phyloP scores from a whole-genome alignment of 1,140 invertebrate species.

The Asbolus verrucosus region DNA sequence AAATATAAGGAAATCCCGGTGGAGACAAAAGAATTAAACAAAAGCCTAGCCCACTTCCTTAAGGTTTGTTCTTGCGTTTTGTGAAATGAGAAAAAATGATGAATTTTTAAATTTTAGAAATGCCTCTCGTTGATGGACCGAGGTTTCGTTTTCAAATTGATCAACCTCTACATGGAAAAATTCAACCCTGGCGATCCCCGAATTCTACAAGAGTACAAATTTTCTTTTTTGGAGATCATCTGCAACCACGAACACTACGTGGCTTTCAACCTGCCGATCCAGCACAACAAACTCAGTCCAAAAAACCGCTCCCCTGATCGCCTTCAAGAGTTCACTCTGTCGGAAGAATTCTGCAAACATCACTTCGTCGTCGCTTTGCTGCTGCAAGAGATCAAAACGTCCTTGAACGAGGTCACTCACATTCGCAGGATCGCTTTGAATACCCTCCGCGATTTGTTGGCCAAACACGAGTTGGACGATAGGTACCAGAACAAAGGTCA shows the following conservation, averaged over 20 bases:
- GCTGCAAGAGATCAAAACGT: conserved; percentile 79
- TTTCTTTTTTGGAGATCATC: conserved; percentile 87
- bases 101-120: too few species aligned
- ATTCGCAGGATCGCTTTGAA: conserved; percentile 83
- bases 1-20: conserved; percentile 83
- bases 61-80: too few species aligned
- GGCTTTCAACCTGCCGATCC: conserved; percentile 86
- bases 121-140: conserved; percentile 94
- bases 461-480: conserved; percentile 95
- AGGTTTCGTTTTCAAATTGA: conserved; percentile 89
- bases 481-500: conserved; percentile 84
- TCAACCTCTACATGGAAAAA: conserved; percentile 88
- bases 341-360: conserved; percentile 87
- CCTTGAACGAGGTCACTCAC: conserved; percentile 84
- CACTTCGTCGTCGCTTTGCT: conserved; percentile 89
- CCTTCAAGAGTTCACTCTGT: conserved; percentile 70
- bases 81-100: too few species aligned
- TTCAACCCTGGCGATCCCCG: conserved; percentile 85
- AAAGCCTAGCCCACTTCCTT: conserved; percentile 85
- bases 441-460: conserved; percentile 86
- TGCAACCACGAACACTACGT: conserved; percentile 95
- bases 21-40: conserved; percentile 87
- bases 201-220: conserved; percentile 86
- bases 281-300: conserved; percentile 71
- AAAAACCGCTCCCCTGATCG: conserved; percentile 69